Evolutionary conservation across 2,888 invertebrate genomes (phyloP).

Genomic region (Drosophila mimetica): DNA sequence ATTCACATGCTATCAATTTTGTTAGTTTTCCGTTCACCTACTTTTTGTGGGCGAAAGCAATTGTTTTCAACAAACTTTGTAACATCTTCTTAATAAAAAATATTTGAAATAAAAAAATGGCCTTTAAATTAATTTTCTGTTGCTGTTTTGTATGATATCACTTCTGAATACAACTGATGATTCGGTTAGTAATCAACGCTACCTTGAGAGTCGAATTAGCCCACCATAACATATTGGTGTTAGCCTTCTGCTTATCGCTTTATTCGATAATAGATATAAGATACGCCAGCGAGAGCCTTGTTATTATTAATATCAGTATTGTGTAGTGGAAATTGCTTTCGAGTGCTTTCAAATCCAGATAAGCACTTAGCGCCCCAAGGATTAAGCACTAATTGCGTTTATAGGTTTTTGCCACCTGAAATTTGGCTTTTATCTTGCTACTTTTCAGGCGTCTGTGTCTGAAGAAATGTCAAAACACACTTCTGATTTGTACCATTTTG

Average conservation of each 20-base stretch:
- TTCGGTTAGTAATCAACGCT: no score
- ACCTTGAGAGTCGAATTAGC: no score
- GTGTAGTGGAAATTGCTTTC: background rate
- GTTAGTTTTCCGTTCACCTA: background rate
- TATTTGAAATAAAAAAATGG: no score
- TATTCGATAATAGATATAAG: no score
- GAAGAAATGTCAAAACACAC: background rate
- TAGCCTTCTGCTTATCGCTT: no score
- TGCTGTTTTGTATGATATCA: no score
- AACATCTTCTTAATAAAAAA: no score
- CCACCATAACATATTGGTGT: no score
- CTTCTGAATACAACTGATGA: no score
- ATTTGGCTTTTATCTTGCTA: background rate
- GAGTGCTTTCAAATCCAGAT: background rate
- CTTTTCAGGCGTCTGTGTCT: background rate
- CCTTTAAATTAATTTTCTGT: no score
- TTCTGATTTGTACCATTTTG: slow-evolving; percentile 1
- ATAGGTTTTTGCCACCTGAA: background rate
- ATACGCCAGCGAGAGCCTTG: no score
- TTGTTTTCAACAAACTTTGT: background rate
- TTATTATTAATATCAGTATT: background rate
- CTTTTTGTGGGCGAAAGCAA: background rate
- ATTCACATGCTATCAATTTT: background rate
- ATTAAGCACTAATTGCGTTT: background rate
- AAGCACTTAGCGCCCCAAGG: background rate